Percentiles rank a stretch among this genome's conserved stretches.
Conservation (phyloP, 2,888 invertebrate species). For the Nemurella pictetii region DNA sequence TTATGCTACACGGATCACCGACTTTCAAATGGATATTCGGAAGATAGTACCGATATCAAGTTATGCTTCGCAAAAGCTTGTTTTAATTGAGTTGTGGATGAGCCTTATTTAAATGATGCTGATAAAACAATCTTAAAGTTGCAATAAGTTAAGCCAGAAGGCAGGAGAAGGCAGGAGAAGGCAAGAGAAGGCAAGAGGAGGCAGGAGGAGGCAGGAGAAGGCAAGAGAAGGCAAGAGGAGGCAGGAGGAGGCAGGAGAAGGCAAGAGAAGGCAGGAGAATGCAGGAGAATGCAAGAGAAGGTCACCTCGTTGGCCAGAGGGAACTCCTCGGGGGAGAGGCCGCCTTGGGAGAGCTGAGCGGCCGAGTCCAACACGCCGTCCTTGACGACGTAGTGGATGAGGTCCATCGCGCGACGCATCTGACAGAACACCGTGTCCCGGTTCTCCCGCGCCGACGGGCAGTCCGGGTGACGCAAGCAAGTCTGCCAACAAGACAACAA, state of each 20-base stretch:
- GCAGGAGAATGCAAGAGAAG: background rate
- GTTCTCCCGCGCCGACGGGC: conserved; percentile 89
- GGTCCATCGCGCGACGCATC: conserved; percentile 95
- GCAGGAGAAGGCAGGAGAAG: too few relatives aligned
- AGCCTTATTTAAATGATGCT: too few relatives aligned
- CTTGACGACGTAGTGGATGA: conserved; percentile 95
- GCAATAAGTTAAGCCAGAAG: too few relatives aligned
- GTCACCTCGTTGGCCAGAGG: conserved; percentile 44
- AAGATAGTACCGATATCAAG: background rate
- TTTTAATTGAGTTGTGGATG: too few relatives aligned
- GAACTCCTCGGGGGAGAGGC: conserved; percentile 31
- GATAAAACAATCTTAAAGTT: too few relatives aligned
- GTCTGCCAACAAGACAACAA: conserved; percentile 61
- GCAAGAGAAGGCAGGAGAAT: too few relatives aligned
- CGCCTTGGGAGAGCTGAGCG: conserved; percentile 43
- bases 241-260: too few relatives aligned
- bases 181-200: too few relatives aligned
- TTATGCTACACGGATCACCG: too few relatives aligned
- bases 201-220: background rate
- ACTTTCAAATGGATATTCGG: too few relatives aligned
- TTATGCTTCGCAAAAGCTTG: too few relatives aligned
- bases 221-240: background rate
- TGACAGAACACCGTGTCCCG: conserved; percentile 97
- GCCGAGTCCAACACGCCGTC: conserved; percentile 81
- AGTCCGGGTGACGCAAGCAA: conserved; percentile 92